Conservation (phyloP, 1,140 invertebrate species). For the Drosophila teissieri region DNA sequence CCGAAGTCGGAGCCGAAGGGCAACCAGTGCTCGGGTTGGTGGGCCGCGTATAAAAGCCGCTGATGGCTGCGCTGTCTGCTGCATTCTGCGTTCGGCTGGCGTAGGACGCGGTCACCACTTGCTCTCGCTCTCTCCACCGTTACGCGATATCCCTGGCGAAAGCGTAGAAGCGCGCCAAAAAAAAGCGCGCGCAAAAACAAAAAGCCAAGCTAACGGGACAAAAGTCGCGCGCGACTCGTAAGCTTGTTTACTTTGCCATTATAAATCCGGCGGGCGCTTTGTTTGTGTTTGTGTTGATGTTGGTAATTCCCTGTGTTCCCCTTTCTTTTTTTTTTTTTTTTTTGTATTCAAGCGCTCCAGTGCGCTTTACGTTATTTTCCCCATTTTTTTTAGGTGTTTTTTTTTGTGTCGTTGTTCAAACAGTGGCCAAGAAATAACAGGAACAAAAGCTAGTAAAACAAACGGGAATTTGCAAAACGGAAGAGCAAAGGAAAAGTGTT, state of each 20-base stretch:
- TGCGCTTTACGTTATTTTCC: slow-evolving; percentile 18
- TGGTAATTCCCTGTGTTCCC: slow-evolving; percentile 42
- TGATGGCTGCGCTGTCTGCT: slow-evolving; percentile 28
- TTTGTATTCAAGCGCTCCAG: not conserved
- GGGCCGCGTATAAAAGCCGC: slow-evolving; percentile 64
- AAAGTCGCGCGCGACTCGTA: slow-evolving; percentile 64
- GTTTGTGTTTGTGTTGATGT: slow-evolving; percentile 72
- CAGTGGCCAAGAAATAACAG: slow-evolving; percentile 54
- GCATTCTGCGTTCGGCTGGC: slow-evolving; percentile 75
- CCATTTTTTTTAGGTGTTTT: slow-evolving; percentile 31
- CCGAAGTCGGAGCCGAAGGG: slow-evolving; percentile 20
- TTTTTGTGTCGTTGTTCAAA: slow-evolving; percentile 46
- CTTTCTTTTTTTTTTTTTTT: slow-evolving; percentile 1
- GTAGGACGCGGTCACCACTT: slow-evolving; percentile 54
- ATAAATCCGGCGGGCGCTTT: slow-evolving; percentile 68
- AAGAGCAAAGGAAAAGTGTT: slow-evolving; percentile 74
- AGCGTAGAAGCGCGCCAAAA: slow-evolving; percentile 38
- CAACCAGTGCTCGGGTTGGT: not conserved
- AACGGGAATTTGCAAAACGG: slow-evolving; percentile 61
- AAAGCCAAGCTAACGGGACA: slow-evolving; percentile 36
- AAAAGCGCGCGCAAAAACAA: slow-evolving; percentile 78
- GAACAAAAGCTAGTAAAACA: slow-evolving; percentile 45
- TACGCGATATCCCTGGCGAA: not conserved
- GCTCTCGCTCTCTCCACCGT: not conserved
- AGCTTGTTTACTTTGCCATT: slow-evolving; percentile 78